Evolutionary conservation across 2,888 invertebrate genomes (phyloP), one percentile per base, ranked within the genome.

Genomic region (Nomada flava): DNA sequence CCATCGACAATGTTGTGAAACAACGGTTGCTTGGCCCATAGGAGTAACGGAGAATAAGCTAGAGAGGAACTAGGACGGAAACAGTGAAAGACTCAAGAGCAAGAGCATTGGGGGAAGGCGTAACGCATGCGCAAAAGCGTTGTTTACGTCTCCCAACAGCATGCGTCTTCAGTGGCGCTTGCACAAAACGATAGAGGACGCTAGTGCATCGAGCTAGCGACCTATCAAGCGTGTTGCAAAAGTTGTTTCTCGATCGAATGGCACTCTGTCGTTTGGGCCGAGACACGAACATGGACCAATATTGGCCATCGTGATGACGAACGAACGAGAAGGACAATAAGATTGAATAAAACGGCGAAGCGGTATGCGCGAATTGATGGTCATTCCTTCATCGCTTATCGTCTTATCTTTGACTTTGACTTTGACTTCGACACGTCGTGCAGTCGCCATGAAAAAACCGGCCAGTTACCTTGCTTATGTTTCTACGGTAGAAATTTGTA

Each of bases 131-230:
- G 92, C 91, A 76, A 42, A 59, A 4, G 47, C 76, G 89, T 92
- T 93, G 93, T 93, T 93, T 93, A 93, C 91, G 91, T 92, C 91
- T 90, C 88, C 90, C 89, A 90, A 74, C 82, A 73, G 82, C 86
- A 77, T 72, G 83, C 84, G 80, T 71, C 75, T 86, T 79, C 73
- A 73, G 81, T 82, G 76, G 81, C 86, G 79, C 85, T 69, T 76
- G 44, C 70, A 63, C 55, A 65, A 71, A 78, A 87, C 82, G 82
- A 70, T 75, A 84, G 87, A 87, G 87, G 85, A 71, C 83, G 85
- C 83, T 71, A 81, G 85, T 74, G 79, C 68, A 70, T 57, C 65
- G 23, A 76, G 63, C 68, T 57, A 47, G 60, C 76, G 65, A 59
- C 69, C 47, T 69, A 62, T 75, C 67, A 55, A 44, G 9, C 36